Evolutionary conservation across 1,140 invertebrate genomes (phyloP), one percentile per base, ranked within the genome.

Genomic region (Anagrus nilaparvatae): DNA sequence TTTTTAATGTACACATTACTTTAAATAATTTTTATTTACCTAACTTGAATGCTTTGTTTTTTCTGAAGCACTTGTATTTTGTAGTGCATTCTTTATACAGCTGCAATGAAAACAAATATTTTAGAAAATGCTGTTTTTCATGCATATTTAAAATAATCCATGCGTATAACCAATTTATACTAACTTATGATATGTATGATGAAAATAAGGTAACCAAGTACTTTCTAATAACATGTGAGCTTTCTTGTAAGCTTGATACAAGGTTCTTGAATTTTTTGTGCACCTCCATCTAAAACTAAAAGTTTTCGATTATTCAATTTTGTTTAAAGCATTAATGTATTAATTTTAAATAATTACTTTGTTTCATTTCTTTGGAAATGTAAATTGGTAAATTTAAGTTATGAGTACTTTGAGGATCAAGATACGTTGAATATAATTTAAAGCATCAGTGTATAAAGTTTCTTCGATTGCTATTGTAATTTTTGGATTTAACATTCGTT

Each of bases 171-270:
- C 28, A n/a, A 29, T 44, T 44, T 57, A 56, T 65, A n/a, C n/a
- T n/a, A n/a, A n/a, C n/a, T n/a, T n/a, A n/a, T 85, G 78, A 61
- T 83, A 81, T 60, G 84, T 87, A 53, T 86, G 82, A 61, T 86
- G 78, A 66, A 88, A 90, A 48, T 78, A 70, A 17, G 83, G 81
- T 44, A 85, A 69, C 64, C 82, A 83, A 46, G 76, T 74, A 44
- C 76, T 77, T 61, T 89, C 85, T 41, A 92, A 65, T 1, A 81
- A 55, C 27, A 76, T 71, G 57, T 85, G 86, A 2, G 81, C 81
- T 65, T 84, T 77, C 55, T 88, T 80, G 56, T 88, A 86, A 0
- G 86, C 84, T 65, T 84, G 74, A 58, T 83, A 89, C 12, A 89
- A 58, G 2, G 69, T 56, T 83, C 81, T 16, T 79, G 74, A 19